phyloP scores from a whole-genome alignment of 2,888 invertebrate genomes.

The Clepsis dumicolana region DNA sequence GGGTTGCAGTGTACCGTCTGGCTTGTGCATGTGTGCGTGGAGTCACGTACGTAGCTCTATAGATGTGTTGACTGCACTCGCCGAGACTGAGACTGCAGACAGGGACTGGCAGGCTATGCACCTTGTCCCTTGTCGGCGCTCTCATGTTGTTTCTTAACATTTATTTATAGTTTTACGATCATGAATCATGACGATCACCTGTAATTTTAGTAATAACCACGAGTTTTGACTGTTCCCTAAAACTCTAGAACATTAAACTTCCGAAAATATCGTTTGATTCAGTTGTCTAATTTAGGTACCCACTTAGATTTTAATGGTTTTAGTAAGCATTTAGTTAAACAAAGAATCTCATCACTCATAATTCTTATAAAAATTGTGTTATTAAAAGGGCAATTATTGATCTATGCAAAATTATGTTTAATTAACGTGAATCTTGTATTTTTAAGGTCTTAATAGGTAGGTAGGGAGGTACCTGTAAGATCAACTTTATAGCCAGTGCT shows the following conservation, averaged over 20 bases:
- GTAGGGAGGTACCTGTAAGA: not conserved
- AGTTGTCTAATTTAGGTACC: no score
- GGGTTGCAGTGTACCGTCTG: constrained; percentile 50
- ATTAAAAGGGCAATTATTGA: no score
- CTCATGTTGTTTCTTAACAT: constrained; percentile 21
- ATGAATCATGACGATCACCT: constrained; percentile 6
- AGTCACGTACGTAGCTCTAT: constrained; percentile 21
- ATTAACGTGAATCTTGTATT: no score
- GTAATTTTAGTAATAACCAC: constrained; percentile 4
- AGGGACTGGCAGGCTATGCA: constrained; percentile 36
- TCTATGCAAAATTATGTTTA: no score
- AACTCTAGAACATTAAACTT: not conserved
- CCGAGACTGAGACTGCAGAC: constrained; percentile 42
- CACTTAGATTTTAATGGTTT: not conserved
- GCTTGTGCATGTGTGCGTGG: constrained; percentile 54
- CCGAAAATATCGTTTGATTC: not conserved
- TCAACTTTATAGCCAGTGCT: not conserved
- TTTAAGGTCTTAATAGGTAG: not conserved
- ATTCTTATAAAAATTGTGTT: no score
- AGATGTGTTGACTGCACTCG: constrained; percentile 40
- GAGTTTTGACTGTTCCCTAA: not conserved
- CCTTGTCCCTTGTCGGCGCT: constrained; percentile 27
- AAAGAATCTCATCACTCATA: no score
- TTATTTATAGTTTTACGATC: constrained; percentile 14
- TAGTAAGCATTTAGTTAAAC: not conserved